These are phyloP conservation scores for Pycnomerus fuliginosus DNA, from an alignment of 2,888 invertebrate species.

Conservation along the genomic window DNA sequence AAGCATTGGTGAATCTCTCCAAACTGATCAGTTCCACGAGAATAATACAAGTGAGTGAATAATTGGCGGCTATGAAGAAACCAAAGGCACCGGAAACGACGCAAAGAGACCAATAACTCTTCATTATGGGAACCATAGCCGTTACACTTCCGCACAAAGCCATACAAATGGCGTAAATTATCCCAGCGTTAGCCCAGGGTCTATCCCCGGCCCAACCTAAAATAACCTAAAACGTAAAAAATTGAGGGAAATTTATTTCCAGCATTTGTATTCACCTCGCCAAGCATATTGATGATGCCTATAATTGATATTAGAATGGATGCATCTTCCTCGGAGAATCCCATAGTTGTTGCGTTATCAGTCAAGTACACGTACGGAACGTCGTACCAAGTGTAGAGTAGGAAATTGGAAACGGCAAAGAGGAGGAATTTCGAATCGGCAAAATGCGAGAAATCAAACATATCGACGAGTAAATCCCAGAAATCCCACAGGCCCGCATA, in stretches of 20 bases:
- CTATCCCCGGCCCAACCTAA: conserved; percentile 88
- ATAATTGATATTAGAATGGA: conserved; percentile 85
- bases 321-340: conserved; percentile 69
- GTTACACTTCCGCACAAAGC: conserved; percentile 68
- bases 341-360: conserved; percentile 70
- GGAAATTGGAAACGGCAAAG: conserved; percentile 85
- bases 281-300: conserved; percentile 84
- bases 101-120: conserved; percentile 61
- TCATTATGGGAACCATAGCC: conserved; percentile 63
- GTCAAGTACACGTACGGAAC: conserved; percentile 90
- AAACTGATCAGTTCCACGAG: conserved; percentile 87
- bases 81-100: conserved; percentile 78
- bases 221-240: conserved; percentile 60
- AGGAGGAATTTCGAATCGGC: conserved; percentile 70
- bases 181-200: conserved; percentile 71
- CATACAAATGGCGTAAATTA: conserved; percentile 83
- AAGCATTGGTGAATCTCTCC: conserved; percentile 88
- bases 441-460: conserved; percentile 81
- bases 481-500: conserved; percentile 75
- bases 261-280: conserved; percentile 65
- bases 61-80: conserved; percentile 88
- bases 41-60: conserved; percentile 87
- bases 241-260: not conserved
- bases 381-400: conserved; percentile 90
- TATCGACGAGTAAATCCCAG: conserved; percentile 73